Percentiles rank a stretch among this genome's conserved stretches.
These are phyloP conservation scores for Antechinus stuartii DNA, from an alignment of 2,113 vertebrate genomes.

Conservation along the genomic window DNA sequence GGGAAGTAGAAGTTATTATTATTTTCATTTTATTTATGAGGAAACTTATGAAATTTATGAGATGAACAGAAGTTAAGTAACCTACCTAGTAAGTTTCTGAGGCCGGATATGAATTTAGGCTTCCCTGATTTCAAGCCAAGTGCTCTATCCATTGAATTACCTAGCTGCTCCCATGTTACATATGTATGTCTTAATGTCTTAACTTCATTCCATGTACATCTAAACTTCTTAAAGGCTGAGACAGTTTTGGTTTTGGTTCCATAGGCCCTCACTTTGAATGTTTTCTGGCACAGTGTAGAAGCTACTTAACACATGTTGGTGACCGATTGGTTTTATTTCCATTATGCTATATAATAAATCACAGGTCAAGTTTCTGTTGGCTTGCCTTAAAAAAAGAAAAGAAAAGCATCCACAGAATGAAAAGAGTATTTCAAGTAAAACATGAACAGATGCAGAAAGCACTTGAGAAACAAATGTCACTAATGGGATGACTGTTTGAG, in stretches of 20 bases:
- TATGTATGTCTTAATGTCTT: not conserved
- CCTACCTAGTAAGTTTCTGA: not conserved
- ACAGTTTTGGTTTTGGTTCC: not conserved
- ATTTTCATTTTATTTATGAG: not conserved
- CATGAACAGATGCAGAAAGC: not conserved
- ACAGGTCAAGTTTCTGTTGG: slow-evolving; percentile 11
- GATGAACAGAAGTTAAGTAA: not conserved
- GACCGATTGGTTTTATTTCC: slow-evolving; percentile 27
- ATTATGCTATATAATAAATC: slow-evolving; percentile 5
- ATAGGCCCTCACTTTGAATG: not conserved
- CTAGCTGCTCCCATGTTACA: not conserved
- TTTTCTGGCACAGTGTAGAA: not conserved
- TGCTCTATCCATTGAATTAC: not conserved
- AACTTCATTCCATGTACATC: not conserved
- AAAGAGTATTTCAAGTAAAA: slow-evolving; percentile 19
- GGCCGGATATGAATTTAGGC: not conserved
- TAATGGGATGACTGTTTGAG: slow-evolving; percentile 11
- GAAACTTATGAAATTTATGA: not conserved
- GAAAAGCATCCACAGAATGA: not conserved
- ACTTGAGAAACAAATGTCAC: not conserved
- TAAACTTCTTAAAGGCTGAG: not conserved
- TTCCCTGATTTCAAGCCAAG: too few relatives aligned
- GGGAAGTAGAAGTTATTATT: not conserved
- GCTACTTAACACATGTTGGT: not conserved
- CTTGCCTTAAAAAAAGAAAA: not conserved